Percentiles rank a stretch among this genome's conserved stretches.
These are phyloP conservation scores for Leptoclinus maculatus DNA, from an alignment of 2,797 vertebrate genomes.

Conservation along the genomic window DNA sequence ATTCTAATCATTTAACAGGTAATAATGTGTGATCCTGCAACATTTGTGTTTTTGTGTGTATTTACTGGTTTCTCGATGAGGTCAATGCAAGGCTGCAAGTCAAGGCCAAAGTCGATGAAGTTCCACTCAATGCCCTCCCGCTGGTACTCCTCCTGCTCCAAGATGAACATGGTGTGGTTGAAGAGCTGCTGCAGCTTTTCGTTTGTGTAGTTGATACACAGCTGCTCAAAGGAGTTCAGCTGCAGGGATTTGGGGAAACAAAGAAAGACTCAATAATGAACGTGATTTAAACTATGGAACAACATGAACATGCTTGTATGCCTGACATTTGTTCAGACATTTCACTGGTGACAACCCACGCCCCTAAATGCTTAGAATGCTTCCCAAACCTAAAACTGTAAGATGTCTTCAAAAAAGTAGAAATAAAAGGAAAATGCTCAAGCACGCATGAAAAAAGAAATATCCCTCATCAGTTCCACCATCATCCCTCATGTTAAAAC, in stretches of 20 bases:
- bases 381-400: background rate
- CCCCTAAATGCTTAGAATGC: background rate
- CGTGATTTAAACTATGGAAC: background rate
- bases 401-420: background rate
- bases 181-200: constrained; percentile 97
- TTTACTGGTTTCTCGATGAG: constrained; percentile 90
- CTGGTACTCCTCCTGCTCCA: constrained; percentile 96
- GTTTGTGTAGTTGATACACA: constrained; percentile 96
- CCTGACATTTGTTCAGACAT: background rate
- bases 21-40: background rate
- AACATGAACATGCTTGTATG: background rate
- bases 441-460: background rate
- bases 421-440: constrained; percentile 4
- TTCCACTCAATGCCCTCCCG: constrained; percentile 96
- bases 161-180: constrained; percentile 97
- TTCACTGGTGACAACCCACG: background rate
- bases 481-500: background rate
- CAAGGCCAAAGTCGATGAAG: constrained; percentile 93
- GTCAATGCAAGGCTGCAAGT: constrained; percentile 88
- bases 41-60: background rate
- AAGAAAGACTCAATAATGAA: constrained; percentile 6
- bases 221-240: constrained; percentile 89
- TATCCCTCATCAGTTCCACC: background rate
- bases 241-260: constrained; percentile 41
- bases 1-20: background rate